Percentiles rank a stretch among this genome's conserved stretches.
Evolutionary conservation across 2,888 invertebrate species (phyloP).

Genomic region (Sarcophaga carnaria): DNA sequence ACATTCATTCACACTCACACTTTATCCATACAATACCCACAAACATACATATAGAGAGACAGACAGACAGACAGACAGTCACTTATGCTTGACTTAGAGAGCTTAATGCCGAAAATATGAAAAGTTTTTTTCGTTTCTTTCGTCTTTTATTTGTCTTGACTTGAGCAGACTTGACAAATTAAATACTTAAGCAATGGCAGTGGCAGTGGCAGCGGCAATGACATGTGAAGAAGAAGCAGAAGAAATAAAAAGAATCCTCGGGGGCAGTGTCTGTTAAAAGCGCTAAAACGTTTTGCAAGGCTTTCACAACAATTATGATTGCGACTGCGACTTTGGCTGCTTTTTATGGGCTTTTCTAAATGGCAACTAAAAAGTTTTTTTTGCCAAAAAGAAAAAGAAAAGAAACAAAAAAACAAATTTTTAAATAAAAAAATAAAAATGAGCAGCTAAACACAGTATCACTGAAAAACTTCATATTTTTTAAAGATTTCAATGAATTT

Average conservation of each 20-base stretch:
- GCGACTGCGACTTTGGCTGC: neutral
- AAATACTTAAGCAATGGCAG: conserved; percentile 3
- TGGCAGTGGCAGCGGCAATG: too few species aligned
- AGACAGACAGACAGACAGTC: too few species aligned
- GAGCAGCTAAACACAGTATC: neutral
- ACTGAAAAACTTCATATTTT: neutral
- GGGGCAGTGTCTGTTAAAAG: conserved; percentile 17
- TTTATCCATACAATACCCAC: too few species aligned
- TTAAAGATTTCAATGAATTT: conserved; percentile 11
- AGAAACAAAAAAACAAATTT: too few species aligned
- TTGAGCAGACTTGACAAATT: conserved; percentile 33
- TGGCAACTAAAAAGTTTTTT: conserved; percentile 18
- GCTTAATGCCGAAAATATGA: neutral
- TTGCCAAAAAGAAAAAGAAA: too few species aligned
- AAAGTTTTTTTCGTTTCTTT: neutral
- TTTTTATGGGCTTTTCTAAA: neutral
- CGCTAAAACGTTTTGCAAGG: neutral
- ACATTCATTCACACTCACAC: too few species aligned
- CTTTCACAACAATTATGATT: conserved; percentile 11
- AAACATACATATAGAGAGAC: too few species aligned
- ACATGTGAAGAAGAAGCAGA: neutral
- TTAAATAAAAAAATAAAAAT: neutral
- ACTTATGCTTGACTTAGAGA: too few species aligned
- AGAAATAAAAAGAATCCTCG: neutral
- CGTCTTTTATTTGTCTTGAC: neutral